A percentile compares a stretch with the other conserved stretches of the same genome.
phyloP scores from a whole-genome alignment of 2,797 vertebrate species.

The Amphiprion clarkii region DNA sequence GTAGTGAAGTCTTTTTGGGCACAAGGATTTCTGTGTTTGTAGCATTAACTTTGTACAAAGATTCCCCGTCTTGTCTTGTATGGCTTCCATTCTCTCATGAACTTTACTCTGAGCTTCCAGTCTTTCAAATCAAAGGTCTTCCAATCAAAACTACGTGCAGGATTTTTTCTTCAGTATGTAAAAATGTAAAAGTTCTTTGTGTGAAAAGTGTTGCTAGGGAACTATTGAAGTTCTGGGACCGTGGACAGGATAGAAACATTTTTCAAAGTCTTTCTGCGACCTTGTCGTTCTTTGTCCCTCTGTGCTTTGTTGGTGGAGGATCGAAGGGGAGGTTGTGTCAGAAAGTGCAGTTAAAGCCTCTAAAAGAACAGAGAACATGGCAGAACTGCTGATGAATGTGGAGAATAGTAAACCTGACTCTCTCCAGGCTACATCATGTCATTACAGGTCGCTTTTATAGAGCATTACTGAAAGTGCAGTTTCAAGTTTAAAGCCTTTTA shows the following conservation, averaged over 20 bases:
- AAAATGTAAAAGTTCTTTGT: neutral
- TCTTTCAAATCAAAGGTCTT: neutral
- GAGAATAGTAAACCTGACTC: neutral
- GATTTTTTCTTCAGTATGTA: neutral
- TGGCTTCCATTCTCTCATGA: no score
- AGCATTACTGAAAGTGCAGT: conserved; percentile 18
- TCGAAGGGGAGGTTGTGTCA: neutral
- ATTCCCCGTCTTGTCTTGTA: no score
- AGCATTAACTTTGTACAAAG: no score
- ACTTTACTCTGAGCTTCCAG: neutral
- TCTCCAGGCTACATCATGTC: neutral
- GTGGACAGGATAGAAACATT: neutral
- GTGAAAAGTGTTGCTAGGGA: conserved; percentile 1
- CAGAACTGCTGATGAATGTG: neutral
- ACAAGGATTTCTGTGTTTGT: no score
- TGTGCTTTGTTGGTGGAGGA: neutral
- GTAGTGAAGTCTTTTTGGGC: no score
- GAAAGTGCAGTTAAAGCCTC: neutral
- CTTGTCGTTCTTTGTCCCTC: neutral
- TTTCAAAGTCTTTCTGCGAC: neutral
- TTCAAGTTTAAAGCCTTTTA: conserved; percentile 2
- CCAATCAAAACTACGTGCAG: neutral
- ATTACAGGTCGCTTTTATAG: conserved; percentile 1
- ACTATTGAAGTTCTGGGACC: neutral
- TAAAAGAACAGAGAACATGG: conserved; percentile 1